Base-by-base conservation (phyloP, 1,140 invertebrate genomes). In the Leptopilina clavipes region DNA sequence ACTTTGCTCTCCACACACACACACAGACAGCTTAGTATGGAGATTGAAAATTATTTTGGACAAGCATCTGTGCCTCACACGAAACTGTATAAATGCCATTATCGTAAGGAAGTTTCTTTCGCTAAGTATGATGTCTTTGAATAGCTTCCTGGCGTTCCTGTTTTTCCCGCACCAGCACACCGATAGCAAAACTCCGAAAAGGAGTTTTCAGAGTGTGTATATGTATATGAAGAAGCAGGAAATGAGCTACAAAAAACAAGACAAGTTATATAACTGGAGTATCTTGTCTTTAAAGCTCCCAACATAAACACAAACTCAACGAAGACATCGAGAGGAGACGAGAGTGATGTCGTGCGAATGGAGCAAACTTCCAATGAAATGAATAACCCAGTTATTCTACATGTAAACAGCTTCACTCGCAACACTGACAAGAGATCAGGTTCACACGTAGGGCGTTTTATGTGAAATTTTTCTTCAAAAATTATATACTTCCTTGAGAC, bases 21-120 rank as follows among this genome's bases (percentile, higher is more conserved):
- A 31, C 25, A 31, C 25, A 31, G 1, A 31, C 1, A 1, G 1
- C 5, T 31, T 31, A 40, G 37, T 40, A 9, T 40, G 37, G 6
- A 65, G 59, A 22, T 65, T 25, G 25, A 40, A 65, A 31, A 65
- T 65, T 31, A 65, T 8, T 65, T 65, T 65, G 25, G 25, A 65
- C 59, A 65, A 65, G 11, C 59, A 65, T 65, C 25, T 65, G 59
- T 12, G 12, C 22, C 37, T 40, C 37, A 40, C 59, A 65, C 25
- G 19, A 65, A 65, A 22, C 59, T 65, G 22, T 40, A 40, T 40
- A 59, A 65, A 65, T 65, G 25, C 59, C 59, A 65, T 65, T 65
- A 25, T 31, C 59, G n/a, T 65, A 65, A 65, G 19, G 59, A 65
- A 65, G 59, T 65, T 65, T 65, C 59, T 65, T 65, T 31, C 12